Evolutionary conservation across 2,797 vertebrate species (phyloP), one percentile per base, ranked within the genome.

Genomic region (Myotis myotis): DNA sequence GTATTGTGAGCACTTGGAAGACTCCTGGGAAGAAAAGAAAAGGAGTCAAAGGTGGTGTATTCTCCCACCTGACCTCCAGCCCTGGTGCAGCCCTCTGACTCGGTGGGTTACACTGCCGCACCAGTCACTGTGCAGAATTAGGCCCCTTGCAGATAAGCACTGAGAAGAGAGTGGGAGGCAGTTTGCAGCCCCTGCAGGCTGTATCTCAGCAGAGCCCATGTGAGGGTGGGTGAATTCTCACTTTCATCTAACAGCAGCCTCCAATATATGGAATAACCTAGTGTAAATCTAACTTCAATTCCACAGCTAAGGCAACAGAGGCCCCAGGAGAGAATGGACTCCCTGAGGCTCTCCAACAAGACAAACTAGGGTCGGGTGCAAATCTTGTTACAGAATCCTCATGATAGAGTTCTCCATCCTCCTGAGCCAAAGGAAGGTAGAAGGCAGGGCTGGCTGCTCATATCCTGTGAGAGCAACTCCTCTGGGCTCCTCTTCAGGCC

Each of bases 171-270:
- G 66, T 30, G 30, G 44, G 8, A 66, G 22, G 30, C 33, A 47
- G 71, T 60, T 36, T 81, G 36, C 13, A 60, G 7, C 36, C 33
- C 33, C 23, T 33, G n/a, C n/a, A 47, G 25, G 49, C 62, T 86
- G 25, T 82, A 44, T 92, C 51, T 62, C 41, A 71, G 41, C 38
- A 76, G 36, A 10, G 19, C n/a, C 68, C 5, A 22, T 12, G 6
- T 55, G 78, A 49, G 36, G 8, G 10, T 80, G 10, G 3, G 38
- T n/a, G 38, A 72, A 66, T 62, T 44, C 47, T 70, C 44, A 44
- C 55, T 89, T 85, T 92, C 30, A 51, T 51, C n/a, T 49, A 92
- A 86, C 70, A 90, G 30, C 75, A 93, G 30, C 38, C 55, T 92
- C 64, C 41, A 23, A 1, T 72, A 22, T 28, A 33, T 30, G 36